Conservation (phyloP, 2,113 vertebrate species). For the Acanthochromis polyacanthus region DNA sequence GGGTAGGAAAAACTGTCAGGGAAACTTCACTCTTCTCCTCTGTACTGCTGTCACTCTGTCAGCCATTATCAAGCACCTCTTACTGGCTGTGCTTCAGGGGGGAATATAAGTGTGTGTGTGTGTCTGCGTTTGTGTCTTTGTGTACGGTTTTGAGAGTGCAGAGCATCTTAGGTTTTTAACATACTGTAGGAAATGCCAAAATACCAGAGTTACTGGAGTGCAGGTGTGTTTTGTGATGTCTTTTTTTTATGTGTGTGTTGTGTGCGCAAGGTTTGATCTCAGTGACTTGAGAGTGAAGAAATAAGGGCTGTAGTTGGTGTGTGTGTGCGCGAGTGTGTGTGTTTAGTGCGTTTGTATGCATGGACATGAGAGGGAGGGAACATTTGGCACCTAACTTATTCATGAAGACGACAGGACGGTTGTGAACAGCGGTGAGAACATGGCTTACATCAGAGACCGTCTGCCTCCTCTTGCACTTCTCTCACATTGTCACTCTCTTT, state of each 20-base stretch:
- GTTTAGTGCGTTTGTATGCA: slow-evolving; percentile 6
- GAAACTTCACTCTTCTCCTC: slow-evolving; percentile 62
- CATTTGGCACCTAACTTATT: slow-evolving; percentile 81
- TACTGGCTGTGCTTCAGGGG: slow-evolving; percentile 33
- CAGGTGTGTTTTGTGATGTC: slow-evolving; percentile 11
- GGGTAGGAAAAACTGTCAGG: slow-evolving; percentile 58
- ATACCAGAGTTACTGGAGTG: slow-evolving; percentile 10
- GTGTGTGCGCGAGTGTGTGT: slow-evolving; percentile 10
- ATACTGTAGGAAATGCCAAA: neutral
- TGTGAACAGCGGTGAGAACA: slow-evolving; percentile 76
- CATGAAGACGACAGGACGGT: slow-evolving; percentile 74
- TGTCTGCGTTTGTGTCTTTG: slow-evolving; percentile 14
- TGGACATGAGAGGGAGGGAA: slow-evolving; percentile 62
- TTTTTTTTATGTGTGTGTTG: neutral
- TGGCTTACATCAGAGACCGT: slow-evolving; percentile 75
- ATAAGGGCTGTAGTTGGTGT: neutral
- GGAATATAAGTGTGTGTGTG: slow-evolving; percentile 6
- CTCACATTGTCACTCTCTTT: slow-evolving; percentile 61
- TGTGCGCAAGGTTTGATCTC: neutral
- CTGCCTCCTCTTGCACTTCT: slow-evolving; percentile 66
- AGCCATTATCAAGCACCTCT: slow-evolving; percentile 64
- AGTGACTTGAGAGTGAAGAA: neutral
- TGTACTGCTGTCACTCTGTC: slow-evolving; percentile 60
- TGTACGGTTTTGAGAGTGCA: slow-evolving; percentile 11
- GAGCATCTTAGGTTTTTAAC: slow-evolving; percentile 9